Evolutionary conservation across 1,140 invertebrate species (phyloP), one percentile per base, ranked within the genome.

Genomic region (Drosophila tristis): DNA sequence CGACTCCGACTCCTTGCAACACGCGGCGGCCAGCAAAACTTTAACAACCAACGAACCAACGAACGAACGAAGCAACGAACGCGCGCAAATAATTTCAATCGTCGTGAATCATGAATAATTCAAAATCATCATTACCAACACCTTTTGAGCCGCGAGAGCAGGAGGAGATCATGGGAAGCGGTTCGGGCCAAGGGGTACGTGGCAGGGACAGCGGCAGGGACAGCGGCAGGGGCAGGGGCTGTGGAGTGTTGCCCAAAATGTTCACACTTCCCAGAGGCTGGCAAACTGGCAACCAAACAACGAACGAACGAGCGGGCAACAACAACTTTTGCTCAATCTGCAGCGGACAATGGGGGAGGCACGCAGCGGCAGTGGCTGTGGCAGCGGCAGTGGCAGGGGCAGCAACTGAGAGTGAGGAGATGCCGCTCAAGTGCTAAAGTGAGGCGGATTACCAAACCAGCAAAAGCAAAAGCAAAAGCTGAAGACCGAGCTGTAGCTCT

Each of bases 71-170:
- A 50, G 31, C 49, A 25, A 39, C 43, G 26, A 53, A 44, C 63
- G 84, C 84, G 79, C 80, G 84, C 84, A 87, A 87, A 87, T 87
- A 87, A 87, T 89, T 87, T 89, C 84, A 87, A 87, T 87, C 84
- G 82, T 87, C 82, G 84, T 87, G 84, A 87, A 87, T 87, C 84
- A 87, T 87, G 84, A 89, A 87, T 87, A 87, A 87, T 87, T 87
- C 84, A 87, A 87, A 87, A 87, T 87, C 84, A 87, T 87, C 84
- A 87, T 87, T 87, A 87, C 84, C 84, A 89, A 87, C 84, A 87
- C 84, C 84, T 87, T 87, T 87, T 78, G 81, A 86, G 84, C 78
- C 66, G 62, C 72, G 73, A 39, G 35, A 39, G 35, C 35, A 35
- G 31, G 8, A 35, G 31, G 8, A 39, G 35, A 39, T 39, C 78